Evolutionary conservation across 2,113 vertebrate genomes (phyloP).

Genomic region (Paralichthys olivaceus): DNA sequence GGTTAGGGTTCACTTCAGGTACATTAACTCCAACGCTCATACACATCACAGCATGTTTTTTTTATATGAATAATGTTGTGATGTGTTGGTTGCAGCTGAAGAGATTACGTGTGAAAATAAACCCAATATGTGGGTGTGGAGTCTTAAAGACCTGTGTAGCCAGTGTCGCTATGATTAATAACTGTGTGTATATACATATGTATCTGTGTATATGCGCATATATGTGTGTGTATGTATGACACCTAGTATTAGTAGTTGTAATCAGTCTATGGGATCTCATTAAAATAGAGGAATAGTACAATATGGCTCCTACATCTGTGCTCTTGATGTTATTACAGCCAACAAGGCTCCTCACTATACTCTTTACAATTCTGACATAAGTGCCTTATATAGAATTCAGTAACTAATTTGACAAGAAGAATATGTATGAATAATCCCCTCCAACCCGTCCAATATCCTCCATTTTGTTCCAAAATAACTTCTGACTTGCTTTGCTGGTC

Average conservation of each 20-base stretch:
- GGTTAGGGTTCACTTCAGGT: conserved; percentile 3
- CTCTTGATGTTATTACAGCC: too few relatives aligned
- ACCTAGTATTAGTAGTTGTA: neutral
- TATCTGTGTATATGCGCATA: too few relatives aligned
- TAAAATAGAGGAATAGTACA: neutral
- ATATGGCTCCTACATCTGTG: too few relatives aligned
- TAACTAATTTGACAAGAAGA: neutral
- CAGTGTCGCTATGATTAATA: neutral
- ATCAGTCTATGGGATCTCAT: neutral
- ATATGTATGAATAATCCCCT: neutral
- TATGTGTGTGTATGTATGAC: neutral
- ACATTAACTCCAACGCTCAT: neutral
- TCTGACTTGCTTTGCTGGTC: neutral
- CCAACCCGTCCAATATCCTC: too few relatives aligned
- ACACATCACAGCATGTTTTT: neutral
- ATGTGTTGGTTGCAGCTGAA: neutral
- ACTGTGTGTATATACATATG: too few relatives aligned
- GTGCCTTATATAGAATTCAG: too few relatives aligned
- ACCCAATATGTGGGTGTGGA: neutral
- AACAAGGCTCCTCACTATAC: too few relatives aligned
- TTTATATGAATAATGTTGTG: neutral
- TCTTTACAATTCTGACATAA: too few relatives aligned
- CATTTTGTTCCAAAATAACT: neutral
- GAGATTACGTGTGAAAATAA: neutral
- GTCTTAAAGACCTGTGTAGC: neutral